Evolutionary conservation across 2,797 vertebrate genomes (phyloP), one percentile per base, ranked within the genome.

Genomic region (Sebastes alutus): DNA sequence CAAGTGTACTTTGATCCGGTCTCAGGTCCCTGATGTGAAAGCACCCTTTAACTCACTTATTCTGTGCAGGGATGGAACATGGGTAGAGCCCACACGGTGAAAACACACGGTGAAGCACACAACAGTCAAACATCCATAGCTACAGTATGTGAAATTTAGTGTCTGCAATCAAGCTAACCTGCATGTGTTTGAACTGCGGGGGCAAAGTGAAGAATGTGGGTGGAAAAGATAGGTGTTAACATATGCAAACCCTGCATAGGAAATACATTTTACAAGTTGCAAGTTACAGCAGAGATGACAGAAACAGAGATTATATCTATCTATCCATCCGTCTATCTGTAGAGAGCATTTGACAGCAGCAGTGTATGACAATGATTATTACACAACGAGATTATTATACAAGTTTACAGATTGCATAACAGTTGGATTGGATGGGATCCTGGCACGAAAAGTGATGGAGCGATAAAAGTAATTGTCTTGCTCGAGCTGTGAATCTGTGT

Each of bases 361-460:
- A 55, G n/a, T 59, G 52, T 63, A 30, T 70, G 30, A 67, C 49
- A 77, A 67, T 73, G 61, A 75, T 68, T 65, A 84, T 90, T 88
- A 89, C 49, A 78, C 77, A 88, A 86, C 55, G 68, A 76, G 63
- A 87, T 83, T 78, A 84, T 70, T 66, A 60, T 64, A 67, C 62
- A 86, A 69, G 66, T 88, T 78, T 81, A 73, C 58, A 82, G 72
- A 83, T 76, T 90, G 71, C 64, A 60, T 82, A 88, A 85, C 82
- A 81, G 77, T 85, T 73, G 72, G 72, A 83, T 72, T 72, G 76
- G 75, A 77, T 58, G 23, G 27, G 55, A 73, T 46, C 33, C 59
- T 69, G 58, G 62, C 63, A 64, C 2, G 59, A 75, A 78, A 78
- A 49, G 54, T 73, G 69, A 86, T 42, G 30, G 32, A 76, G 63